Percentiles rank a stretch among this genome's conserved stretches.
Evolutionary conservation across 2,113 vertebrate species (phyloP).

Genomic region (Eublepharis macularius): DNA sequence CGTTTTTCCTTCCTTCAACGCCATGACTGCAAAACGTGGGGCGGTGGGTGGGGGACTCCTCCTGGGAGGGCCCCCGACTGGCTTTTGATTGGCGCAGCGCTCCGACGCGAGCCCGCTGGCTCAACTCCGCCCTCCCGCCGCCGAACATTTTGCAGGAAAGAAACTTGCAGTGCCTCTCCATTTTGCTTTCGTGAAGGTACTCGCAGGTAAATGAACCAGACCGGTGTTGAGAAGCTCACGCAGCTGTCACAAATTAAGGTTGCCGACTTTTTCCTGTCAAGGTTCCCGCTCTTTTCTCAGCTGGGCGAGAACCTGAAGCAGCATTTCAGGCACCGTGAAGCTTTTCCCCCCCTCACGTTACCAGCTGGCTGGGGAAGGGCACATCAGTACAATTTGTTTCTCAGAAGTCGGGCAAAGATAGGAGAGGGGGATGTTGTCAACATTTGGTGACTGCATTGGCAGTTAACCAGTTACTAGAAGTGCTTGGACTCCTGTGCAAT

Average conservation of each 20-base stretch:
- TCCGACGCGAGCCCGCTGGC: constrained; percentile 46
- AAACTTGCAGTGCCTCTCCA: not conserved
- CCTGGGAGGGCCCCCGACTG: constrained; percentile 58
- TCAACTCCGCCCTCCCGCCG: not conserved
- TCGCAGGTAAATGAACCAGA: not conserved
- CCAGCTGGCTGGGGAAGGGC: not conserved
- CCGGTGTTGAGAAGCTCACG: not conserved
- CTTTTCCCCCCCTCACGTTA: not conserved
- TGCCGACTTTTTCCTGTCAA: not conserved
- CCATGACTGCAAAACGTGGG: constrained; percentile 70
- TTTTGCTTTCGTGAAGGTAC: not conserved
- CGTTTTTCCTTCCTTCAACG: constrained; percentile 45
- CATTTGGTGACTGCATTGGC: too few relatives aligned
- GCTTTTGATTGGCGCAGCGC: constrained; percentile 62
- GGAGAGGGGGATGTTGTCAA: not conserved
- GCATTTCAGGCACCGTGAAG: not conserved
- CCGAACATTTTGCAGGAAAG: not conserved
- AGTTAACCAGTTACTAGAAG: too few relatives aligned
- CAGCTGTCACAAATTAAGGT: not conserved
- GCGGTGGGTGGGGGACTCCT: constrained; percentile 42
- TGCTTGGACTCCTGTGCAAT: too few relatives aligned
- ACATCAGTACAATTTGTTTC: too few relatives aligned
- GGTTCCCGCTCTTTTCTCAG: not conserved
- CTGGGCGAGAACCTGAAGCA: not conserved
- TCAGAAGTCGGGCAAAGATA: not conserved